Evolutionary conservation across 2,888 invertebrate genomes (phyloP).

Genomic region (Ischnus inquisitorius): DNA sequence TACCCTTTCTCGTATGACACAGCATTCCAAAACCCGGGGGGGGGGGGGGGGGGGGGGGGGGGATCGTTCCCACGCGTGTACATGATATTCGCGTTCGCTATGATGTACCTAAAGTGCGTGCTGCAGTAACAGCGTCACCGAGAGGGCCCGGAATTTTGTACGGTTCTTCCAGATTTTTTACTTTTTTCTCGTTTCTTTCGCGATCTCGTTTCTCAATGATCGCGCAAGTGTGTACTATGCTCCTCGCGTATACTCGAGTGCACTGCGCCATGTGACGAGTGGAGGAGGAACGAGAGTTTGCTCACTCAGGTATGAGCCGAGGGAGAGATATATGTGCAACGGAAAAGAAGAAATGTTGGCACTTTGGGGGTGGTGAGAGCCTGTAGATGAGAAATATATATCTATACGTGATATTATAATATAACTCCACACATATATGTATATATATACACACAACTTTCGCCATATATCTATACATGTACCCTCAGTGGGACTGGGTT

Average conservation of each 20-base stretch:
- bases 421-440: background rate
- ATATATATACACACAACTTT: background rate
- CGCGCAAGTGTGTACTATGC: slow-evolving; percentile 66
- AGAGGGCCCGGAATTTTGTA: slow-evolving; percentile 14
- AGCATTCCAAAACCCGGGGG: no score
- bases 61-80: background rate
- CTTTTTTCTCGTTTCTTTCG: slow-evolving; percentile 1
- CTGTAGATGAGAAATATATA: slow-evolving; percentile 27
- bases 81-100: background rate
- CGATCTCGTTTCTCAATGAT: slow-evolving; percentile 70
- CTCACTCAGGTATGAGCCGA: slow-evolving; percentile 49
- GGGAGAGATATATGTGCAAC: slow-evolving; percentile 16
- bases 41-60: no score
- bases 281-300: slow-evolving; percentile 50
- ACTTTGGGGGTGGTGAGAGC: slow-evolving; percentile 50
- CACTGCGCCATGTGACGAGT: slow-evolving; percentile 63
- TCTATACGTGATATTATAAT: background rate
- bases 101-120: background rate
- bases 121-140: slow-evolving; percentile 27
- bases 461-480: background rate
- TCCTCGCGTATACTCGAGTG: slow-evolving; percentile 65
- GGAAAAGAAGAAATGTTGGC: slow-evolving; percentile 48
- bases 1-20: no score
- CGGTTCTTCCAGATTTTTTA: slow-evolving; percentile 35
- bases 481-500: slow-evolving; percentile 44